Base-by-base conservation (phyloP, 92 coral and sea anemone species). In the Actinostola sp. region DNA sequence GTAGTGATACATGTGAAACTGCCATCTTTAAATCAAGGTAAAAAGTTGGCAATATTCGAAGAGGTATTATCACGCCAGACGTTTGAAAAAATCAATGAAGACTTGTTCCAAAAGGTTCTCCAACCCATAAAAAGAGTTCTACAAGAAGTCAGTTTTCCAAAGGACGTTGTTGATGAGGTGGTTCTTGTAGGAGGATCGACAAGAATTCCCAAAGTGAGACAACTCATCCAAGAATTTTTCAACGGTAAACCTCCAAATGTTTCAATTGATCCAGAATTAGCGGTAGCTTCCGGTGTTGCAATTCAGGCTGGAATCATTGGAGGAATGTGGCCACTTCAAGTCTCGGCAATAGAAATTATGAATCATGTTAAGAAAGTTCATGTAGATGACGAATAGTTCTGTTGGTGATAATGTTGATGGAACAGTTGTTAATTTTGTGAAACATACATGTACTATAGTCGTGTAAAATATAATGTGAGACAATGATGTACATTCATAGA, bases 281-380 rank as follows among this genome's bases (percentile, higher is more conserved):
- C 98, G 5, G 98, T 93, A 12, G 98, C 98, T 20, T 85, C 94
- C 24, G 98, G 98, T 2, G 98, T 93, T 12, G 96, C 98, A 10
- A 93, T 93, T 38, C 98, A 93, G 71, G 98, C 98, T 4, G 98
- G 98, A 3, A 91, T 93, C 45, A 88, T 94, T 55, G 98, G 98
- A 16, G 98, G 98, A 15, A 92, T 89, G 96, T 94, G 98, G 98
- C 98, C 98, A 0, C 87, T 94, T 5, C 98, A 94, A 55, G 98
- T 94, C n/a, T 91, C 98, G 8, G 98, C 98, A 1, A 77, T 94
- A 61, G 98, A 94, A 82, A 79, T 94, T 20, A 63, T 81, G 23
- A 91, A 88, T 65, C 87, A 87, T 67, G 68, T 94, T 14, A 83
- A 72, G 63, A 94, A 94, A 75, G 87, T 94, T 19, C 84, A 88